Evolutionary conservation across 2,888 invertebrate genomes (phyloP), one percentile per base, ranked within the genome.

Genomic region (Mimachlamys varia): DNA sequence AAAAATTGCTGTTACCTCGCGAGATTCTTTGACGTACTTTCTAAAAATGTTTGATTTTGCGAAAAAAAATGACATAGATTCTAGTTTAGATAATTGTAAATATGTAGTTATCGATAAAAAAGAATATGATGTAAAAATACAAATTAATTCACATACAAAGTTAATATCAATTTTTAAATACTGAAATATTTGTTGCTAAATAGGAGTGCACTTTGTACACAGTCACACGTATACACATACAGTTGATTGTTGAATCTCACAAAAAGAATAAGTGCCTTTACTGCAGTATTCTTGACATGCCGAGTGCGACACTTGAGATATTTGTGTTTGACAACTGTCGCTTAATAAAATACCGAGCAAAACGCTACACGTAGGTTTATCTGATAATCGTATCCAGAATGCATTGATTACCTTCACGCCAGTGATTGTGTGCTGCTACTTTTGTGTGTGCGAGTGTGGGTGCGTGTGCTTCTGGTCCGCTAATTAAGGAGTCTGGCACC

Each of bases 401-500:
- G 22, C 58, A 58, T 58, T 58, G 58, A 58, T 76, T 76, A 33
- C n/a, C 10, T 76, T 33, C 76, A 76, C 76, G 33, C 76, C 10
- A 76, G 33, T 22, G 33, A 76, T 76, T 76, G 76, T 76, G 76
- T 76, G 33, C 13, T 76, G 76, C 33, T 19, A 76, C 33, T 76
- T 76, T 76, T 76, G 27, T 33, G 76, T 76, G 33, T 33, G 27
- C 1, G 76, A 27, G 76, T 76, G 76, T 76, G 33, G 76, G 76
- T 76, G 76, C 12, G 76, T 76, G 76, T 17, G 33, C 33, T 76
- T 53, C 44, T 76, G 76, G 76, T 17, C 76, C 76, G 76, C 27
- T 76, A 76, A 76, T 76, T 76, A 76, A 76, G 76, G 76, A 76
- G 76, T 76, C 76, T 76, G 76, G 76, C 76, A 76, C 76, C 76